phyloP scores from a whole-genome alignment of 2,888 invertebrate genomes.

The Agrochola lota region DNA sequence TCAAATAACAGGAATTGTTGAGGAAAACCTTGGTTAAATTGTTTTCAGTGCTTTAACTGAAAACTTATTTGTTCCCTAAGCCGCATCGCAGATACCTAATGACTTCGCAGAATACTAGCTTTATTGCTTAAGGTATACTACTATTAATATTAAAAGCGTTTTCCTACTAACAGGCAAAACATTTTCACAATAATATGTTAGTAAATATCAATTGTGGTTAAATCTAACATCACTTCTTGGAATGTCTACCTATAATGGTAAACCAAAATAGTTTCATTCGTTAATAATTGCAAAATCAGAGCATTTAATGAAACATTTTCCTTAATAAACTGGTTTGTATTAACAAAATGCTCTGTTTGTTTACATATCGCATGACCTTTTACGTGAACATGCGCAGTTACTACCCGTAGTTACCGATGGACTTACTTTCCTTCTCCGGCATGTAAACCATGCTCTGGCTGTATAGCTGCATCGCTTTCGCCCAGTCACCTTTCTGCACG shows the following conservation, averaged over 20 bases:
- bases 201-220: constrained; percentile 39
- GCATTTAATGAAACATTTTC: constrained; percentile 38
- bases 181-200: constrained; percentile 32
- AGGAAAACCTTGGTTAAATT: constrained; percentile 47
- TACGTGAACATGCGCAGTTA: constrained; percentile 39
- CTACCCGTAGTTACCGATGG: constrained; percentile 13
- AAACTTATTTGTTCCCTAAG: constrained; percentile 11
- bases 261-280: constrained; percentile 28
- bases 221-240: constrained; percentile 12
- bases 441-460: constrained; percentile 92
- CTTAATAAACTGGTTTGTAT: constrained; percentile 33
- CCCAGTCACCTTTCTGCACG: constrained; percentile 93
- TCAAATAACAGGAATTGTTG: constrained; percentile 41
- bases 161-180: constrained; percentile 37
- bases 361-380: constrained; percentile 62
- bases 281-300: constrained; percentile 7
- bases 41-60: constrained; percentile 16
- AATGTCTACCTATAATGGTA: background rate
- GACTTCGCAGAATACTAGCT: constrained; percentile 38
- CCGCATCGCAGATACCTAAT: constrained; percentile 1
- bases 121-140: too few relatives aligned
- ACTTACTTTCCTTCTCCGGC: constrained; percentile 93
- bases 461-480: constrained; percentile 92
- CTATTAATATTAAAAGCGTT: constrained; percentile 12
- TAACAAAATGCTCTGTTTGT: constrained; percentile 40